Percentiles rank a stretch among this genome's conserved stretches.
Conservation (phyloP, 2,888 invertebrate genomes). For the Colostygia pectinataria region DNA sequence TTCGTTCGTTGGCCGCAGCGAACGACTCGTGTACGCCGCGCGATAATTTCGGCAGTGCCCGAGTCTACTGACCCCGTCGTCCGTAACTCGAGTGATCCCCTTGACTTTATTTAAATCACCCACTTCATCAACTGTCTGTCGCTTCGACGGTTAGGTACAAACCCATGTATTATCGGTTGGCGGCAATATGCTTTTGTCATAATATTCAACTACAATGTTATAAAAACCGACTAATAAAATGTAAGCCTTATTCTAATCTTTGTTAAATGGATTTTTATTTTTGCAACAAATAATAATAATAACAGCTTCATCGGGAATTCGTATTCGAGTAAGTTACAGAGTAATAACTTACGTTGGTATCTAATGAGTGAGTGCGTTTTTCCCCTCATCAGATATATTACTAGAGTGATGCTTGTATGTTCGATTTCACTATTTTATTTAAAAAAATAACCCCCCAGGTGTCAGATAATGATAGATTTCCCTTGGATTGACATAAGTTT, state of each 20-base stretch:
- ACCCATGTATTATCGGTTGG: conserved; percentile 16
- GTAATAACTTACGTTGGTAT: no score
- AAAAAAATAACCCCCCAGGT: no score
- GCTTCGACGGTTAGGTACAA: conserved; percentile 31
- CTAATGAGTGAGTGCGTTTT: no score
- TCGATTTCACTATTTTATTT: no score
- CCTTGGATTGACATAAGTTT: no score
- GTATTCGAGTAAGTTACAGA: no score
- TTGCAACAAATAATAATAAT: no score
- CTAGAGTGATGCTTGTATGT: no score
- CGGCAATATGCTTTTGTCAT: conserved; percentile 10
- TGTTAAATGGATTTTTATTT: no score
- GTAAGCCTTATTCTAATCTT: not conserved
- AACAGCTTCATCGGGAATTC: no score
- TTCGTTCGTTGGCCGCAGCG: conserved; percentile 72
- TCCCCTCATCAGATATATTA: no score
- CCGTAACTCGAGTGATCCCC: conserved; percentile 78
- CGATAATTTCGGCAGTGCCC: conserved; percentile 78
- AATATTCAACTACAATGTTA: not conserved
- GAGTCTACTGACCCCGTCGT: conserved; percentile 79
- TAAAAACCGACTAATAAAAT: conserved; percentile 5
- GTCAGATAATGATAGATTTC: no score
- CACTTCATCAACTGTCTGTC: conserved; percentile 49
- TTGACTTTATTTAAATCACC: conserved; percentile 79
- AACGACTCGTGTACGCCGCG: conserved; percentile 69